Conservation (phyloP, 2,888 invertebrate species). For the Tromatobia lineatoria region DNA sequence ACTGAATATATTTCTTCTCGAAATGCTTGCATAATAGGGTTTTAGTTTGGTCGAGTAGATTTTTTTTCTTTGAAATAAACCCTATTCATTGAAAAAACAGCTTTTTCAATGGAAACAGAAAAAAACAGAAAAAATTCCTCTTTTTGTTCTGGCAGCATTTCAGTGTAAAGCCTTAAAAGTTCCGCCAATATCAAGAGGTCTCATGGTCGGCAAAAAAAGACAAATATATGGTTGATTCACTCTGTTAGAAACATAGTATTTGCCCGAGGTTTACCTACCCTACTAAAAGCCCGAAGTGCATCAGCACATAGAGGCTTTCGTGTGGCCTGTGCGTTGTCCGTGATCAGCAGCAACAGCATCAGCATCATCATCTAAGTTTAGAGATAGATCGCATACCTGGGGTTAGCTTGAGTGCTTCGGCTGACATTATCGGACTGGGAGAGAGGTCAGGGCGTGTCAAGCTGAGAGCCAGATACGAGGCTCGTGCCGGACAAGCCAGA, state of each 20-base stretch:
- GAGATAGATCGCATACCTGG: conserved; percentile 80
- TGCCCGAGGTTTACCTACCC: neutral
- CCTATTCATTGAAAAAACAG: no score
- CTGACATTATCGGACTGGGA: conserved; percentile 81
- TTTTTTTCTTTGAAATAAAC: no score
- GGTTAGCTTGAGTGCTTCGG: conserved; percentile 72
- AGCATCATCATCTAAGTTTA: conserved; percentile 79
- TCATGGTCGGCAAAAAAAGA: neutral
- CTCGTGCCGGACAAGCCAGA: conserved; percentile 46
- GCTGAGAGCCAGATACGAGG: conserved; percentile 60
- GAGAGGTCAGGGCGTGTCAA: conserved; percentile 79
- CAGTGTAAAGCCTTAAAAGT: no score
- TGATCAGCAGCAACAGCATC: conserved; percentile 50
- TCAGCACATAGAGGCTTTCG: conserved; percentile 7
- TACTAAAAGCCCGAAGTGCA: neutral
- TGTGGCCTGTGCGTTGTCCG: conserved; percentile 35
- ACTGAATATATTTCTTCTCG: no score
- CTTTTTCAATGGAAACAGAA: no score
- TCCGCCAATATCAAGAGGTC: neutral
- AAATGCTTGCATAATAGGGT: no score
- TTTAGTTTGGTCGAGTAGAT: no score
- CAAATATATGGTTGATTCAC: neutral
- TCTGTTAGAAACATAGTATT: neutral
- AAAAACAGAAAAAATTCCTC: no score
- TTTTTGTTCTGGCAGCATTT: no score